Evolutionary conservation across 2,113 vertebrate genomes (phyloP), one percentile per base, ranked within the genome.

Genomic region (Poeciliopsis prolifica): DNA sequence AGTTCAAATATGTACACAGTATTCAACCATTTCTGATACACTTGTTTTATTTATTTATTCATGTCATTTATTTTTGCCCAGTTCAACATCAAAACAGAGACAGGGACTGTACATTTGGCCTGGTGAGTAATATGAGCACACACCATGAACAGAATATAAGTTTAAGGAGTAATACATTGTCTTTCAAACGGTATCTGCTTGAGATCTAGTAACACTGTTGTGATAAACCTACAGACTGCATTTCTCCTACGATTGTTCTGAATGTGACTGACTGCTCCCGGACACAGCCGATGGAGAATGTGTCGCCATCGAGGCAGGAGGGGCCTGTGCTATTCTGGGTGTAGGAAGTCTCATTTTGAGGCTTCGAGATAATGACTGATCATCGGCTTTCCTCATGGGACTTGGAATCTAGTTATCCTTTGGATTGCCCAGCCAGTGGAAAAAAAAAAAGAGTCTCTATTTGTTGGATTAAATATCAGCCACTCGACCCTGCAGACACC

Each of bases 1-100:
- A 94, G 91, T 95, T 95, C 92, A 95, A 94, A 95, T 95, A 95
- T 95, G 94, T 95, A 95, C 95, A 95, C 94, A 95, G 93, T 95
- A 95, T 95, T 95, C 92, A 94, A 95, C 94, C 93, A 95, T 95
- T 95, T 95, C 94, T 93, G 94, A 95, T 94, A 95, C 94, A 94
- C 90, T 94, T 95, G 93, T 94, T 95, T 94, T 93, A 91, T 92
- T 90, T 91, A 81, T 90, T 91, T 93, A 92, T 92, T 93, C 89
- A 94, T 94, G 92, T 94, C 85, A 92, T 93, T 93, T 94, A 92
- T 92, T 95, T 93, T 95, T 95, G 93, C 92, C 94, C 94, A 93
- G 94, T 94, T 95, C 93, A 95, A 94, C 94, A 95, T 94, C 94
- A 94, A 94, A 95, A 95, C 94, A 94, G 94, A 95, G 93, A 95